Base-by-base conservation (phyloP, 1,140 invertebrate genomes). In the Tetramorium alpestre region DNA sequence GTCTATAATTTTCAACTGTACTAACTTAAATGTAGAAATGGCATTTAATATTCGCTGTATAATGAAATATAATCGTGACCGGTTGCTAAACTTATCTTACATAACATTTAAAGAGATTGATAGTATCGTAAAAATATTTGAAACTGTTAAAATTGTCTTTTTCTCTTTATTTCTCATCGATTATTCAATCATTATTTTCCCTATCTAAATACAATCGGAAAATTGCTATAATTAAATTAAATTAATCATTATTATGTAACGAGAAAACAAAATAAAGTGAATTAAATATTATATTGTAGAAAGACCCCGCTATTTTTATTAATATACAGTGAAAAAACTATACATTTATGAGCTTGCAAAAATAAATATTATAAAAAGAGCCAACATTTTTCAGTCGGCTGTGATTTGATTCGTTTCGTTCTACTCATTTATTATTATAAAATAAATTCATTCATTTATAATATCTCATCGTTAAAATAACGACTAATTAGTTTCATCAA, bases 1-100 rank as follows among this genome's bases (percentile, higher is more conserved):
- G 11, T 41, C 16, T 60, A 28, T 75, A 84, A 44, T 62, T 84
- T 60, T 60, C 44, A 25, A 64, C 10, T 38, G 22, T 7, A 75
- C 10, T 38, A 33, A n/a, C 38, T 49, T 81, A 4, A 69, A 41
- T 25, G 5, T 18, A 33, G 13, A 75, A n/a, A 28, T 54, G 47
- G n/a, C 11, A 69, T 73, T 82, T 51, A 51, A 13, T 38, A 73
- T 44, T 72, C 22, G 16, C 2, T 60, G 18, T 28, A 44, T 18
- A 22, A 38, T 38, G 11, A 22, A 67, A 78, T 65, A 38, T 22
- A 8, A 64, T n/a, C 16, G 28, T 16, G 51, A 22, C 38, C 22
- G 28, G 7, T 16, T 54, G n/a, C 11, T 67, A 18, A 28, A 54
- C 25, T 69, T 67, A 16, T n/a, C 18, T 38, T 18, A 18, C 16